Evolutionary conservation across 2,797 vertebrate genomes (phyloP).

Genomic region (Megalops cyprinoides): DNA sequence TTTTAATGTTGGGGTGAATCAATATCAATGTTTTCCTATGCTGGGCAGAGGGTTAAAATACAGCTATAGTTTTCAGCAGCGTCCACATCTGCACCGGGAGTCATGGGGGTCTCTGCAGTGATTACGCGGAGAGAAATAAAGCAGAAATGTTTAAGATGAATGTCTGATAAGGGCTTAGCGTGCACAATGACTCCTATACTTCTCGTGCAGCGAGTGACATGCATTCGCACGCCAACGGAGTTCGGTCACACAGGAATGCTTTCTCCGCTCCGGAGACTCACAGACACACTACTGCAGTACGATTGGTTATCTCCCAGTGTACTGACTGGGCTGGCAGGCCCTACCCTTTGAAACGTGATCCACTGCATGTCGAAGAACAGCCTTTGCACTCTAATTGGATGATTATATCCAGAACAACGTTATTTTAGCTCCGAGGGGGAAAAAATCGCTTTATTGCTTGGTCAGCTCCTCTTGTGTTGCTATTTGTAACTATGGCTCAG

Average conservation of each 20-base stretch:
- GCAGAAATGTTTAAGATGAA: constrained; percentile 55
- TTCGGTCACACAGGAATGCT: constrained; percentile 57
- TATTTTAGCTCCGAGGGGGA: constrained; percentile 72
- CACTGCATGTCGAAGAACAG: constrained; percentile 71
- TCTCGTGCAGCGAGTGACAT: constrained; percentile 44
- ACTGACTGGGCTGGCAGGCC: constrained; percentile 71
- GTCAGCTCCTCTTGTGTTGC: constrained; percentile 70
- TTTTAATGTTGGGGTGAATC: background rate
- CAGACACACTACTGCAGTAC: constrained; percentile 48
- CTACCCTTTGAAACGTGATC: constrained; percentile 83
- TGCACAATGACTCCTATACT: constrained; percentile 52
- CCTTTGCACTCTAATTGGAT: constrained; percentile 75
- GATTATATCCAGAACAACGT: constrained; percentile 86
- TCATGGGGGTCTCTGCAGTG: background rate
- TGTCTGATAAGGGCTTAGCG: constrained; percentile 45
- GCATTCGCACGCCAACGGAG: constrained; percentile 52
- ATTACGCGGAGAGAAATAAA: constrained; percentile 39
- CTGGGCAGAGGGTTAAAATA: background rate
- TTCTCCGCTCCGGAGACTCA: constrained; percentile 49
- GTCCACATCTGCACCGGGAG: background rate
- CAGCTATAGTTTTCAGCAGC: background rate
- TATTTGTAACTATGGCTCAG: constrained; percentile 67
- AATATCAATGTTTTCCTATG: background rate
- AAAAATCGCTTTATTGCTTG: constrained; percentile 66
- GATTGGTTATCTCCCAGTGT: constrained; percentile 67